phyloP scores from a whole-genome alignment of 2,797 vertebrate species.

The Emys orbicularis region DNA sequence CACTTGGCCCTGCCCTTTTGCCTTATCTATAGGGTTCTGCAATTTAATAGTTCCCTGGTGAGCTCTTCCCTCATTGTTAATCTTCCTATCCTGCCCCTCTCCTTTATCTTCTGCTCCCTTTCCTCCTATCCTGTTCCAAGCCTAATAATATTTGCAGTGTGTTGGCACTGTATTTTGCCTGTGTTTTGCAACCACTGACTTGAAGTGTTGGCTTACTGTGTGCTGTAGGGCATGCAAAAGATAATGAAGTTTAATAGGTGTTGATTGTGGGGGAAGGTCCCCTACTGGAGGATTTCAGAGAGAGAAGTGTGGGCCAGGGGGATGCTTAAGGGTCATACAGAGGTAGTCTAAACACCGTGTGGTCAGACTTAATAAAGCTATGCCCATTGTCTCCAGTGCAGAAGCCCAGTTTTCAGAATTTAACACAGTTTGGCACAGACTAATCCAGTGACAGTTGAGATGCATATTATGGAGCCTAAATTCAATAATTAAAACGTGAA shows the following conservation, averaged over 20 bases:
- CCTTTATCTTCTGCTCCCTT: not conserved
- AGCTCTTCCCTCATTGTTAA: fast-evolving
- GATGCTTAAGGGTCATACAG: not conserved
- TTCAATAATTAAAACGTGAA: slow-evolving; percentile 32
- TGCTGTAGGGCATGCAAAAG: not conserved
- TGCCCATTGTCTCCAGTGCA: not conserved
- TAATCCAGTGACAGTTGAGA: not conserved
- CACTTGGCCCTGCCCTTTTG: slow-evolving; percentile 25
- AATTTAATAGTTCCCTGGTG: not conserved
- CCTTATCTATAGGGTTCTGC: not conserved
- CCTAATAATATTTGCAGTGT: not conserved
- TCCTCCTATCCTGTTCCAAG: not conserved
- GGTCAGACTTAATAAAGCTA: not conserved
- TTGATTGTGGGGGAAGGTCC: not conserved
- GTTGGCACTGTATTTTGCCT: not conserved
- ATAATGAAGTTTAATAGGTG: not conserved
- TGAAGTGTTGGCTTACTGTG: not conserved
- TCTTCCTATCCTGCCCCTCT: not conserved
- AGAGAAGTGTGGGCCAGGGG: not conserved
- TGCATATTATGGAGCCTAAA: slow-evolving; percentile 25
- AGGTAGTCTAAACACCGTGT: not conserved
- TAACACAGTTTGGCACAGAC: not conserved
- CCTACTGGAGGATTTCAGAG: not conserved
- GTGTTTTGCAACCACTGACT: not conserved
- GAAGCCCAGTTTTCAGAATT: not conserved